Percentiles rank a stretch among this genome's conserved stretches.
Evolutionary conservation across 2,888 invertebrate genomes (phyloP).

Genomic region (Ferrisia virgata): DNA sequence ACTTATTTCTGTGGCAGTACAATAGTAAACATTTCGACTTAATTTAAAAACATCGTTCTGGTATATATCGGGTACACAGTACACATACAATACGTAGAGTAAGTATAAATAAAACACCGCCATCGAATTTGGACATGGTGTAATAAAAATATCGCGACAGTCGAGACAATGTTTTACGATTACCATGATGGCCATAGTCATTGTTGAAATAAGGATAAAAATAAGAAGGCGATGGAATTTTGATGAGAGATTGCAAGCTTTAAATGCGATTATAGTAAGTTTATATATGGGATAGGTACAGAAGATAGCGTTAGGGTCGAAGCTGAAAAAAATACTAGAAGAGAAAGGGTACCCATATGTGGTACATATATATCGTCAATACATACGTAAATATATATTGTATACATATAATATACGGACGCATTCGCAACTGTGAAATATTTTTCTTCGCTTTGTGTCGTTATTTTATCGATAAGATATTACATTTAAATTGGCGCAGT

Average conservation of each 20-base stretch:
- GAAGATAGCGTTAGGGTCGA: background rate
- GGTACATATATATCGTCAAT: too few species aligned
- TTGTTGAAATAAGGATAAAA: background rate
- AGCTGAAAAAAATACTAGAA: too few species aligned
- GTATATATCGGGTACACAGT: too few species aligned
- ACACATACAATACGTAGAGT: too few species aligned
- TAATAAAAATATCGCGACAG: background rate
- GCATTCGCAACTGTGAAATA: background rate
- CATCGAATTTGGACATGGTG: background rate
- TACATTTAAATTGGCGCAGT: background rate
- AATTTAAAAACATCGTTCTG: too few species aligned
- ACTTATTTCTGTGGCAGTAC: too few species aligned
- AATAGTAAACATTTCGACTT: too few species aligned
- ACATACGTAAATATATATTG: background rate
- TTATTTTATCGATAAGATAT: background rate
- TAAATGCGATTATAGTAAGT: background rate
- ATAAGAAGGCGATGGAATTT: background rate
- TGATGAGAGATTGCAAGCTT: slow-evolving; percentile 1
- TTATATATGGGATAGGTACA: too few species aligned
- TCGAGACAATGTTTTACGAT: background rate
- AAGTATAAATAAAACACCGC: background rate
- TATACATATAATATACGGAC: background rate
- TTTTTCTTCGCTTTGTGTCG: background rate
- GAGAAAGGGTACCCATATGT: too few species aligned
- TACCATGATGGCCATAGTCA: background rate